phyloP scores from a whole-genome alignment of 2,888 invertebrate species.

The Drosophila stalkeri region DNA sequence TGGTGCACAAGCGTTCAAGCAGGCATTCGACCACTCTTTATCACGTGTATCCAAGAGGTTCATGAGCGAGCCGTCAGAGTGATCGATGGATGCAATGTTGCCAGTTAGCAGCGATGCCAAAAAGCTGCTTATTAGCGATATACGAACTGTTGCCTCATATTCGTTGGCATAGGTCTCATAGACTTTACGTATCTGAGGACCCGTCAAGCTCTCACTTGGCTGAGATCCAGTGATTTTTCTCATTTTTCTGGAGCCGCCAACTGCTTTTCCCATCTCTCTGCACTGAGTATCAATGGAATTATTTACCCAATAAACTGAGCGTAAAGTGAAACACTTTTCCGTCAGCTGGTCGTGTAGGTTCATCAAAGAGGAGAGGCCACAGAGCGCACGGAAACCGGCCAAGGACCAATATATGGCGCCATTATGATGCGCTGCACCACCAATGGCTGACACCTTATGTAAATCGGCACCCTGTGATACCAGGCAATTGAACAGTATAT shows the following conservation, averaged over 20 bases:
- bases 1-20: slow-evolving; percentile 91
- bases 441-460: slow-evolving; percentile 89
- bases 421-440: slow-evolving; percentile 48
- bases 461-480: slow-evolving; percentile 92
- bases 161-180: slow-evolving; percentile 5
- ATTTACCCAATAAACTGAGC: slow-evolving; percentile 24
- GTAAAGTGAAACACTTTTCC: slow-evolving; percentile 38
- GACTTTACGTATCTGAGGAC: slow-evolving; percentile 56
- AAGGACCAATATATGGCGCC: slow-evolving; percentile 62
- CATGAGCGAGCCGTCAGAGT: slow-evolving; percentile 51
- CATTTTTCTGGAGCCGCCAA: slow-evolving; percentile 40
- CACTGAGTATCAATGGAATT: slow-evolving; percentile 21
- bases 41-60: slow-evolving; percentile 90
- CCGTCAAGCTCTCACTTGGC: slow-evolving; percentile 25
- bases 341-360: slow-evolving; percentile 62
- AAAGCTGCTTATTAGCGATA: slow-evolving; percentile 65
- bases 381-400: slow-evolving; percentile 51
- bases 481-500: slow-evolving; percentile 93
- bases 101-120: slow-evolving; percentile 62
- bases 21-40: slow-evolving; percentile 90
- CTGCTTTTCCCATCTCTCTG: slow-evolving; percentile 21
- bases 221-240: slow-evolving; percentile 51
- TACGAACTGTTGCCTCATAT: slow-evolving; percentile 46
- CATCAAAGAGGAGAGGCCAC: slow-evolving; percentile 39
- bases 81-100: slow-evolving; percentile 59